Evolutionary conservation across 2,113 vertebrate species (phyloP), one percentile per base, ranked within the genome.

Genomic region (Periophthalmodon schlosseri): DNA sequence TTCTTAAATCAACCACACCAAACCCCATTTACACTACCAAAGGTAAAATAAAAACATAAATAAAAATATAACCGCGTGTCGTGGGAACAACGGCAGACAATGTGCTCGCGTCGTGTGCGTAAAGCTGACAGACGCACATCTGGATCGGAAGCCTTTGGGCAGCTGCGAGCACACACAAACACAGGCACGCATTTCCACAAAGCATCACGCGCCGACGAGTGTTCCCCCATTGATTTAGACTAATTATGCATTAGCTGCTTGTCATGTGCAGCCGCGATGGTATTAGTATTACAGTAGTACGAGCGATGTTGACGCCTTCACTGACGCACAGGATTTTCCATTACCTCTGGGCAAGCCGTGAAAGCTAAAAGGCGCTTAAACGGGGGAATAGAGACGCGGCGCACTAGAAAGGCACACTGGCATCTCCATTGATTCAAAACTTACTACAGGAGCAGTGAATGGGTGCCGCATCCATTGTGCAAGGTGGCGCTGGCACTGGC

Each of bases 281-380:
- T 81, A 79, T 85, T 80, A 88, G 88, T 90, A 91, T 85, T 88
- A 39, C 20, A 21, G 61, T 65, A 90, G 90, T 88, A 89, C 82
- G 77, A 72, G 75, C 83, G 76, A 81, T 89, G 88, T 88, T 91
- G 92, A 91, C 88, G 91, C 93, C 85, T 89, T 88, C 88, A 90
- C 92, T 91, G 91, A 92, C 91, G 91, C 91, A 91, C 91, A 71
- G 92, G 90, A 83, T 92, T 93, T 92, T 92, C 92, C 91, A 87
- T 88, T 75, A 77, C 91, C 87, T 91, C 82, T 56, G 76, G 76
- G 61, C 61, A 69, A 91, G 78, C 88, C 81, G 46, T 61, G 78
- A 67, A 85, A 86, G 76, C 81, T 78, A 78, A 60, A 60, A 80
- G 66, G 75, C 79, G 80, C 81, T 78, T 77, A 84, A 69, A 83